Conservation (phyloP, 2,888 invertebrate species). For the Lacanobia wlatinum region DNA sequence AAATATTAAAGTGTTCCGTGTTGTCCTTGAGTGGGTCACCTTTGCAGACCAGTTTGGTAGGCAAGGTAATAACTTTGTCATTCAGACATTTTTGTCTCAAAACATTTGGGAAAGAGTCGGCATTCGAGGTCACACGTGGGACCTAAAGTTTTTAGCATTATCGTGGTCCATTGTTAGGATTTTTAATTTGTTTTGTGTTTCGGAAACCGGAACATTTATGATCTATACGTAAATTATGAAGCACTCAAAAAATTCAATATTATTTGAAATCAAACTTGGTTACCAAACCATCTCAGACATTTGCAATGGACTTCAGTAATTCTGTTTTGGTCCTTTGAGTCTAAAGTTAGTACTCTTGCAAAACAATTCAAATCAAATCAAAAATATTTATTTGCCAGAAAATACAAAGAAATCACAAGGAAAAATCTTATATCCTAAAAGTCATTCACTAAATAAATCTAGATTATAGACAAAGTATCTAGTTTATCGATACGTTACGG, state of each 20-base stretch:
- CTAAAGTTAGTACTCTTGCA: neutral
- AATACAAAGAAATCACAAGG: too few species aligned
- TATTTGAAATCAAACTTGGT: neutral
- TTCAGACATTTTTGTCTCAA: slow-evolving; percentile 9
- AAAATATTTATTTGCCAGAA: too few species aligned
- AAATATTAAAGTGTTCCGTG: neutral
- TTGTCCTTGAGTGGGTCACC: slow-evolving; percentile 41
- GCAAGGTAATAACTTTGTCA: slow-evolving; percentile 4
- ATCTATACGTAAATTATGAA: neutral
- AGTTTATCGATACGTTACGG: neutral
- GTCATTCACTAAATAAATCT: too few species aligned
- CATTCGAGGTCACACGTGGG: slow-evolving; percentile 6
- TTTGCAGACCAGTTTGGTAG: slow-evolving; percentile 40
- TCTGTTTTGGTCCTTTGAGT: neutral
- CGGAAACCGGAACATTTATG: neutral
- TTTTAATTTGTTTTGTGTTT: neutral
- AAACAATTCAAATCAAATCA: too few species aligned
- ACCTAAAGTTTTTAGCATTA: neutral
- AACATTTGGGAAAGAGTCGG: slow-evolving; percentile 11
- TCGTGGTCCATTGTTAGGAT: slow-evolving; percentile 25
- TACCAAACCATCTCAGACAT: too few species aligned
- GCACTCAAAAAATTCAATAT: neutral
- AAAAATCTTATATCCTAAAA: too few species aligned
- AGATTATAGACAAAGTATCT: neutral
- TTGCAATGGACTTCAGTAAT: neutral